A percentile compares a stretch with the other conserved stretches of the same genome.
Evolutionary conservation across 2,113 vertebrate species (phyloP).

Genomic region (Pelecanoides urinatrix): DNA sequence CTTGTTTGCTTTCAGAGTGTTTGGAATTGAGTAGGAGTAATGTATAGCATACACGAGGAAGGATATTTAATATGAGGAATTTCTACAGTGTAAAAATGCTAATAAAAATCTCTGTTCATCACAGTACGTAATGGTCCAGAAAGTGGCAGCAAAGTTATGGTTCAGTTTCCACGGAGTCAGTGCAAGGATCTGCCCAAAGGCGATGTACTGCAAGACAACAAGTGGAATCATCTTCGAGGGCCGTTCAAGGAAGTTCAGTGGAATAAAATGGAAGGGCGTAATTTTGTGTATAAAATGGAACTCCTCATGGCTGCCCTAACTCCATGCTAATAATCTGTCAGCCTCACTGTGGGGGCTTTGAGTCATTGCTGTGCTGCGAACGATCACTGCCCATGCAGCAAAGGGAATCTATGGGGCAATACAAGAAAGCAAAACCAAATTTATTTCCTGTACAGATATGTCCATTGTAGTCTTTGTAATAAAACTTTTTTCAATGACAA

Average conservation of each 20-base stretch:
- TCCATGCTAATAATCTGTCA: conserved; percentile 70
- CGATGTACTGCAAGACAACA: conserved; percentile 89
- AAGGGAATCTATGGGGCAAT: not conserved
- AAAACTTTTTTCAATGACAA: not conserved
- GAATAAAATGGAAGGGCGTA: conserved; percentile 96
- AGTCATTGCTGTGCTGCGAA: not conserved
- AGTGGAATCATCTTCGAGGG: conserved; percentile 93
- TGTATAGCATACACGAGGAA: not conserved
- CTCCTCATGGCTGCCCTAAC: conserved; percentile 95
- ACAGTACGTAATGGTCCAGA: conserved; percentile 94
- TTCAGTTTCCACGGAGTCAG: conserved; percentile 91
- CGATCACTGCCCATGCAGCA: not conserved
- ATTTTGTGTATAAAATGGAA: conserved; percentile 99
- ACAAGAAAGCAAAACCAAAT: not conserved
- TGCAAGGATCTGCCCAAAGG: conserved; percentile 92
- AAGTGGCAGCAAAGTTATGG: conserved; percentile 93
- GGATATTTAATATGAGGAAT: not conserved
- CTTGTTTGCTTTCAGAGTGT: not conserved
- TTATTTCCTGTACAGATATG: not conserved
- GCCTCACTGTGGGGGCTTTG: not conserved
- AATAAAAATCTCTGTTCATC: not conserved
- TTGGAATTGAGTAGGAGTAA: not conserved
- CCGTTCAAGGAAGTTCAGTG: conserved; percentile 92
- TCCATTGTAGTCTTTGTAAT: not conserved
- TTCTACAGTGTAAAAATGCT: not conserved